These are phyloP conservation scores for Schizothorax lantsangensis DNA, from an alignment of 2,797 vertebrate species.

Conservation along the genomic window DNA sequence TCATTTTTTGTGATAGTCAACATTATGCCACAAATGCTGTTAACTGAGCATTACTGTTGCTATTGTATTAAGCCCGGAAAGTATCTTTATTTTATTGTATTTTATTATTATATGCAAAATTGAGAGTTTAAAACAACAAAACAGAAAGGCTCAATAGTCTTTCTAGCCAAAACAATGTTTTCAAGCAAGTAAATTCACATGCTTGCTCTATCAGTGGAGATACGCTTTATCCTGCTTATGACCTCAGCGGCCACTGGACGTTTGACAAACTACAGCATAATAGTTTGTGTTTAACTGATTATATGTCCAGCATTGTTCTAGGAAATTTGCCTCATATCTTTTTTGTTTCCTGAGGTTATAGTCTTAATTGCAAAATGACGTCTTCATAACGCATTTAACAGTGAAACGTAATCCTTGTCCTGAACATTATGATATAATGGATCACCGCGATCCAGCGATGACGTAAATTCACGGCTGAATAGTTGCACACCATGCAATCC, in stretches of 20 bases:
- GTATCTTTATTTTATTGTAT: neutral
- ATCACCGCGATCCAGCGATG: constrained; percentile 9
- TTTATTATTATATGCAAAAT: neutral
- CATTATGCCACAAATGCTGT: neutral
- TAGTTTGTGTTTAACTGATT: constrained; percentile 41
- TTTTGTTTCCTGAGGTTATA: constrained; percentile 24
- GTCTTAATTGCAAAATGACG: constrained; percentile 20
- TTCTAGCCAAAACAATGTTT: constrained; percentile 11
- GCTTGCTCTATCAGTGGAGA: constrained; percentile 24
- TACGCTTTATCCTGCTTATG: constrained; percentile 31
- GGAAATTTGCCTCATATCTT: constrained; percentile 39
- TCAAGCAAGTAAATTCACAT: neutral
- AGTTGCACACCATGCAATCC: constrained; percentile 27
- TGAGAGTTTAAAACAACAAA: neutral
- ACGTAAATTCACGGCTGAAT: constrained; percentile 19
- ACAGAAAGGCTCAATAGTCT: neutral
- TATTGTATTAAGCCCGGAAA: neutral
- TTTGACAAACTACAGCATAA: constrained; percentile 15
- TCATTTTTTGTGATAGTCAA: neutral
- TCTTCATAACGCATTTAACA: constrained; percentile 9
- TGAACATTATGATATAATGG: constrained; percentile 34
- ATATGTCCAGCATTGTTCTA: constrained; percentile 25
- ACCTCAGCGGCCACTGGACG: constrained; percentile 36
- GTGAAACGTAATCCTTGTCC: neutral
- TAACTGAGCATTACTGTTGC: neutral